A percentile compares a stretch with the other conserved stretches of the same genome.
phyloP scores from a whole-genome alignment of 1,140 invertebrate species.

The Triops cancriformis region DNA sequence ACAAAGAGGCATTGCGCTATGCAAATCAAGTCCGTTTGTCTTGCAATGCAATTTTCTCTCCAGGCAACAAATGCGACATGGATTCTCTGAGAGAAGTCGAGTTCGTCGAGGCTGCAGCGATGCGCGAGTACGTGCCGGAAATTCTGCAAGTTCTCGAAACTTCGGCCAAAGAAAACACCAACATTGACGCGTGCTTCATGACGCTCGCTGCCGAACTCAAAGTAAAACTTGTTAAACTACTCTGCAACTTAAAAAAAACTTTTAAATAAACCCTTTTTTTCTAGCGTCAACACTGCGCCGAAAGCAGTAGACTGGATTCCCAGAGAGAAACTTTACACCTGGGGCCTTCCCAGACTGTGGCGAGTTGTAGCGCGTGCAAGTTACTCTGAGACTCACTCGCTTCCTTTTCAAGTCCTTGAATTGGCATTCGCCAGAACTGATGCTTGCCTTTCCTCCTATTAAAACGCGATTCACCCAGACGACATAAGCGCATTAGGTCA shows the following conservation, averaged over 20 bases:
- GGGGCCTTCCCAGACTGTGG: not conserved
- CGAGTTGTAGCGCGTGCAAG: not conserved
- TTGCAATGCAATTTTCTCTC: constrained; percentile 24
- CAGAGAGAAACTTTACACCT: not conserved
- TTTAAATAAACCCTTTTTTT: constrained; percentile 28
- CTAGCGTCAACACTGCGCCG: not conserved
- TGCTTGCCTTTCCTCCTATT: too few relatives aligned
- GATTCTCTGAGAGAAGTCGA: constrained; percentile 71
- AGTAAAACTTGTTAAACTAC: constrained; percentile 41
- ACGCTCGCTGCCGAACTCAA: constrained; percentile 78
- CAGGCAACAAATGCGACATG: constrained; percentile 80
- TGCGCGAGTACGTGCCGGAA: constrained; percentile 74
- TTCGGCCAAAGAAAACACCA: constrained; percentile 86
- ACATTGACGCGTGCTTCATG: constrained; percentile 84
- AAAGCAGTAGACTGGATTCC: not conserved
- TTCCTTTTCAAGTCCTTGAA: too few relatives aligned
- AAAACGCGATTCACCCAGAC: too few relatives aligned
- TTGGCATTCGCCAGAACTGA: too few relatives aligned
- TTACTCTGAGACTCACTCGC: not conserved
- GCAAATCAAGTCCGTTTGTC: not conserved
- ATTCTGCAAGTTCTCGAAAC: constrained; percentile 78
- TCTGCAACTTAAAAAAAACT: constrained; percentile 17
- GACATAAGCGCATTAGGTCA: too few relatives aligned
- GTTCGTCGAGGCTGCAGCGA: constrained; percentile 67
- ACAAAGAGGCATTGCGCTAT: not conserved